These are phyloP conservation scores for Nephrotoma appendiculata DNA, from an alignment of 2,888 invertebrate genomes.

Conservation along the genomic window DNA sequence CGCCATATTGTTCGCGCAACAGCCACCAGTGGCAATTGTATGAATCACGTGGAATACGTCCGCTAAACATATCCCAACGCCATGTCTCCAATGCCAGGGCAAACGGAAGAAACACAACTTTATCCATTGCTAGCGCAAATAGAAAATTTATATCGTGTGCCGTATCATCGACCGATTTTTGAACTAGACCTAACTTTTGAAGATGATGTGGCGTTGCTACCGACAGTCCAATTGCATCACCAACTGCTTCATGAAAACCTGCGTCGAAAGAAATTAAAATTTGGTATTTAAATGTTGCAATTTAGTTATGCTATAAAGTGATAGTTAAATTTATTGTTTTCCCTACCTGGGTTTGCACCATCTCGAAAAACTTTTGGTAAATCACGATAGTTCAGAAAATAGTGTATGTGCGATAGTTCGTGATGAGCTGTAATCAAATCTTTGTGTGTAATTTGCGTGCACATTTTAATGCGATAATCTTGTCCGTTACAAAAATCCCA, in stretches of 20 bases:
- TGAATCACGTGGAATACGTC: slow-evolving; percentile 54
- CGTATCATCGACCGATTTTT: slow-evolving; percentile 65
- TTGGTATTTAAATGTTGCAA: not conserved
- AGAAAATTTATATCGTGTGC: slow-evolving; percentile 75
- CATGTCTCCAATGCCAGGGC: slow-evolving; percentile 72
- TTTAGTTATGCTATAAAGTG: not conserved
- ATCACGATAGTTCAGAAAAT: slow-evolving; percentile 70
- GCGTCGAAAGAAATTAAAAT: slow-evolving; percentile 13
- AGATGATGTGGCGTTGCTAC: slow-evolving; percentile 74
- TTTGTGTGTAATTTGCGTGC: slow-evolving; percentile 71
- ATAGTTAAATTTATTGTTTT: not conserved
- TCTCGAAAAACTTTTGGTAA: slow-evolving; percentile 75
- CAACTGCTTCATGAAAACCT: slow-evolving; percentile 90
- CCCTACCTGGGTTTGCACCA: slow-evolving; percentile 79
- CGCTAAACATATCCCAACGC: slow-evolving; percentile 75
- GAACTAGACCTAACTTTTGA: slow-evolving; percentile 65
- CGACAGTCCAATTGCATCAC: slow-evolving; percentile 76
- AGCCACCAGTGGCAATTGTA: slow-evolving; percentile 85
- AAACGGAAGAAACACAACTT: slow-evolving; percentile 64
- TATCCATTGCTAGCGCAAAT: slow-evolving; percentile 73
- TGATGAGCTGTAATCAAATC: slow-evolving; percentile 80
- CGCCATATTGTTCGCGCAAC: slow-evolving; percentile 69
- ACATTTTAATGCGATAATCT: slow-evolving; percentile 83
- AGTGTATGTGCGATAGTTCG: slow-evolving; percentile 84
- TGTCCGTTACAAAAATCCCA: slow-evolving; percentile 88